Conservation (phyloP, 2,113 vertebrate species). For the Xenus cinereus region DNA sequence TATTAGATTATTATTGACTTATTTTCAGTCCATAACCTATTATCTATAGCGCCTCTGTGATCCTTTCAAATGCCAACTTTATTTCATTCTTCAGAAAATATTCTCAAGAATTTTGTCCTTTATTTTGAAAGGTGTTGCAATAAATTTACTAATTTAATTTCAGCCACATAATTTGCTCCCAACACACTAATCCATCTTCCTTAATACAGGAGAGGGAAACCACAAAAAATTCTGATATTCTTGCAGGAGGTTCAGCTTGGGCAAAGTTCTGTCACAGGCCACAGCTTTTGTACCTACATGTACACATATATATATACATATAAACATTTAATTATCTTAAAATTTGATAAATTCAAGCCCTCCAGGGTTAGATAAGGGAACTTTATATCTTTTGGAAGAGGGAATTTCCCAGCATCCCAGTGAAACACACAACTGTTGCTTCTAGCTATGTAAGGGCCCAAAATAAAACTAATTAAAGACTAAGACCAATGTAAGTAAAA, state of each 20-base stretch:
- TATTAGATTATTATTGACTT: not conserved
- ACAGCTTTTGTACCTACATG: conserved; percentile 7
- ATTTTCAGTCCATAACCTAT: not conserved
- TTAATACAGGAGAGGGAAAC: not conserved
- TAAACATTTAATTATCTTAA: conserved; percentile 44
- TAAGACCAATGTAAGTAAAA: not conserved
- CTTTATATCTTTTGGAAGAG: conserved; percentile 32
- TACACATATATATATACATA: not conserved
- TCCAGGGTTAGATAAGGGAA: conserved; percentile 47
- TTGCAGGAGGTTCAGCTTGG: not conserved
- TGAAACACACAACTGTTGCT: conserved; percentile 24
- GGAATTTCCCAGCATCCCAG: conserved; percentile 34
- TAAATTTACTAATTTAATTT: not conserved
- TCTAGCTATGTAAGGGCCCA: conserved; percentile 14
- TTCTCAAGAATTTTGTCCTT: not conserved
- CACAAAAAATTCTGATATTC: not conserved
- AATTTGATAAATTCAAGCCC: conserved; percentile 37
- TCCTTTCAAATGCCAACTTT: not conserved
- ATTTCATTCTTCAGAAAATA: not conserved
- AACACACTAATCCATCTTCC: not conserved
- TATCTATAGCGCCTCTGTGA: not conserved
- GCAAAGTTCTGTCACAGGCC: not conserved
- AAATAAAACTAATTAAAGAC: conserved; percentile 35
- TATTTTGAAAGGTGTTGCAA: not conserved
- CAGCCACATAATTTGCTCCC: not conserved